Conservation (phyloP, 37 sponge, comb jelly and placozoan species). For the Aphrocallistes beatrix region DNA sequence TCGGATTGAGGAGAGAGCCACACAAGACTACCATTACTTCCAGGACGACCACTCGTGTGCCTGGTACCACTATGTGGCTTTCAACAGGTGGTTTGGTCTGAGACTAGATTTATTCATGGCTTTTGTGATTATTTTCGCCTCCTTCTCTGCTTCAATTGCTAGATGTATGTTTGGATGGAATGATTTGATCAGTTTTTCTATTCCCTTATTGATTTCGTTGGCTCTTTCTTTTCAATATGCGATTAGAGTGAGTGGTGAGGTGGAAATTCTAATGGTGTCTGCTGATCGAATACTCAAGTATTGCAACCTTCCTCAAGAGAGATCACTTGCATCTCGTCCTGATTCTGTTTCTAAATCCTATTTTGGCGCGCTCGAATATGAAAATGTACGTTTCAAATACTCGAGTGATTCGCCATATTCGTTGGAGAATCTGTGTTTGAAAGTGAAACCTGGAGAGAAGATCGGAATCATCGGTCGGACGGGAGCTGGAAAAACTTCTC, state of each 20-base stretch:
- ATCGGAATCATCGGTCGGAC: slow-evolving; percentile 42
- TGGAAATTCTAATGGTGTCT: slow-evolving; percentile 40
- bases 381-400: neutral
- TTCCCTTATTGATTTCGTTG: neutral
- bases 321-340: neutral
- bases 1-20: neutral
- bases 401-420: neutral
- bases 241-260: slow-evolving; percentile 32
- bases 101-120: neutral
- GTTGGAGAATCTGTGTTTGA: neutral
- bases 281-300: slow-evolving; percentile 37
- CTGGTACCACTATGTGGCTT: neutral
- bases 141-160: neutral
- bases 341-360: neutral
- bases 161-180: neutral
- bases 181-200: neutral
- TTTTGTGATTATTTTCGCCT: neutral
- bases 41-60: neutral
- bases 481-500: slow-evolving; percentile 38
- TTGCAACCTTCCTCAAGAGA: slow-evolving; percentile 2
- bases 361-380: neutral
- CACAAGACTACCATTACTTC: slow-evolving; percentile 16
- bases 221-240: slow-evolving; percentile 31
- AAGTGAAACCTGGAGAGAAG: slow-evolving; percentile 10
- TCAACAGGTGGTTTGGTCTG: neutral